phyloP scores from a whole-genome alignment of 1,140 invertebrate species.

The Lanistes nyassanus region DNA sequence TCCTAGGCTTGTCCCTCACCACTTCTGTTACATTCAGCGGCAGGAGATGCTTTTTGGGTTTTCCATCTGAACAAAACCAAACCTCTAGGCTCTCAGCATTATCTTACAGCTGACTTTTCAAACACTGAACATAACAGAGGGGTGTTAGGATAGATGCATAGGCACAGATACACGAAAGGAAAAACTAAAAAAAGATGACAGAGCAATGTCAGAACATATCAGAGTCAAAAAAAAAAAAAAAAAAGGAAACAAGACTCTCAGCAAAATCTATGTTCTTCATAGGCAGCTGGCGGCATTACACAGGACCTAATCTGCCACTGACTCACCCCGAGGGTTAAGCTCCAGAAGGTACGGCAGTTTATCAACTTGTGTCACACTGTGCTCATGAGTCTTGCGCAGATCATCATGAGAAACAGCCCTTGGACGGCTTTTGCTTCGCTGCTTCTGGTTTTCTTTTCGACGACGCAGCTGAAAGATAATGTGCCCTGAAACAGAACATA shows the following conservation, averaged over 20 bases:
- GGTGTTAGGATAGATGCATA: no score
- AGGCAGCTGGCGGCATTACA: neutral
- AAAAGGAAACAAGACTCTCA: neutral
- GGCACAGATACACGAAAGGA: no score
- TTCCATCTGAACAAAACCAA: slow-evolving; percentile 69
- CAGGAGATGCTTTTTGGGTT: slow-evolving; percentile 72
- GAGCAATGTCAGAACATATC: no score
- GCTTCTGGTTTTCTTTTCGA: slow-evolving; percentile 49
- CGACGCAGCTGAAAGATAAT: slow-evolving; percentile 62
- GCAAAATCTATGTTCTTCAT: neutral
- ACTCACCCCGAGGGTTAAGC: slow-evolving; percentile 56
- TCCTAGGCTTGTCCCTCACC: slow-evolving; percentile 72
- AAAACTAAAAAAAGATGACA: no score
- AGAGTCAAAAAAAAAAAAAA: neutral
- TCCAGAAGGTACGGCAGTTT: slow-evolving; percentile 63
- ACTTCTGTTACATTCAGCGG: slow-evolving; percentile 80
- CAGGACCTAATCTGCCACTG: neutral
- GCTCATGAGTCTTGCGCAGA: slow-evolving; percentile 43
- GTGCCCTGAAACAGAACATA: slow-evolving; percentile 47
- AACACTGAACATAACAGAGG: no score
- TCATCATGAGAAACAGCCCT: slow-evolving; percentile 56
- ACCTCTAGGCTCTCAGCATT: no score
- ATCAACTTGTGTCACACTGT: slow-evolving; percentile 40
- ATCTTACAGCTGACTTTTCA: no score
- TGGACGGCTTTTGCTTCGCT: slow-evolving; percentile 51